These are phyloP conservation scores for Alauda arvensis DNA, from an alignment of 2,797 vertebrate species.

Conservation along the genomic window DNA sequence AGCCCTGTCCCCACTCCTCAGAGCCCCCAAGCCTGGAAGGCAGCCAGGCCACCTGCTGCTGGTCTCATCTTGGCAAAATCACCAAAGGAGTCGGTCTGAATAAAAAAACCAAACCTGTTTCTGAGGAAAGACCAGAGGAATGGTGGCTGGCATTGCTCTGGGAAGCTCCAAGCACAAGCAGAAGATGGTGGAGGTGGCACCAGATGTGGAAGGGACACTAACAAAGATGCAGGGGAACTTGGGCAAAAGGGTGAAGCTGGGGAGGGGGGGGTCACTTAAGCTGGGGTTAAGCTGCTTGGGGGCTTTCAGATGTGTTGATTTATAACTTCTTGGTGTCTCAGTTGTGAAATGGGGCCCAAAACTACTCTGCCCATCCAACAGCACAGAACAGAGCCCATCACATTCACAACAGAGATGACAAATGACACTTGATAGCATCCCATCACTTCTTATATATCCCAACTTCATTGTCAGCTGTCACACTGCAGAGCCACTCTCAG, in stretches of 20 bases:
- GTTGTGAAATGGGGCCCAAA: not conserved
- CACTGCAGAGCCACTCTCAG: not conserved
- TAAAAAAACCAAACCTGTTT: not conserved
- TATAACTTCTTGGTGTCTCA: not conserved
- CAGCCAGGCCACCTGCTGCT: not conserved
- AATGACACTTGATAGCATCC: not conserved
- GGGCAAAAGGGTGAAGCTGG: not conserved
- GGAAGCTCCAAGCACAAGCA: not conserved
- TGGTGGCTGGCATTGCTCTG: not conserved
- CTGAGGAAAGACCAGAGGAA: not conserved
- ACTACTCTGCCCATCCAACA: accelerated
- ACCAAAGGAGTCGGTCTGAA: accelerated
- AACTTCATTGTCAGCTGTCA: not conserved
- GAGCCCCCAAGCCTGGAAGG: not conserved
- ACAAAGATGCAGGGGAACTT: not conserved
- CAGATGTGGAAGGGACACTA: accelerated
- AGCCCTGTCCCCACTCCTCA: not conserved
- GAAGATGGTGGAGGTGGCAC: not conserved
- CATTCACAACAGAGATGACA: not conserved
- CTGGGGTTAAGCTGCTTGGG: not conserved
- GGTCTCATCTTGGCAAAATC: not conserved
- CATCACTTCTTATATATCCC: not conserved
- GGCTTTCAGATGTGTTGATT: not conserved
- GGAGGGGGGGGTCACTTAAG: accelerated
- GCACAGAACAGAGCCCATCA: not conserved